Evolutionary conservation across 2,888 invertebrate genomes (phyloP).

Genomic region (Tetanocera ferruginea): DNA sequence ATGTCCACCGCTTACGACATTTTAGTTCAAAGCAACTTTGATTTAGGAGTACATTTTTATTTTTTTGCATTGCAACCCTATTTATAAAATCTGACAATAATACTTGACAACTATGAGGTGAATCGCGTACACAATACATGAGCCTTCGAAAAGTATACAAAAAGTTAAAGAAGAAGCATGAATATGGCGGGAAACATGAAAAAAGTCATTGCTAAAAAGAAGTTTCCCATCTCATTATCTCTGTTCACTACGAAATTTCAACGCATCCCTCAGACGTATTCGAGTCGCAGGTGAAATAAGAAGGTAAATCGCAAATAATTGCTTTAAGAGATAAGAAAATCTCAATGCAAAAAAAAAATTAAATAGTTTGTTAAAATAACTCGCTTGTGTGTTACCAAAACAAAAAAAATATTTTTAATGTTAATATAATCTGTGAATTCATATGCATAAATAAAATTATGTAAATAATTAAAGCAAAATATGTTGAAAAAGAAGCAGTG

Average conservation of each 20-base stretch:
- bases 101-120: no score
- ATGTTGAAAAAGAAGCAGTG: slow-evolving; percentile 25
- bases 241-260: slow-evolving; percentile 15
- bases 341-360: background rate
- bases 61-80: no score
- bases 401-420: background rate
- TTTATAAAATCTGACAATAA: no score
- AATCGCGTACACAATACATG: no score
- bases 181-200: no score
- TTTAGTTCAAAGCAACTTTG: no score
- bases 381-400: slow-evolving; percentile 46
- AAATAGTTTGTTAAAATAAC: slow-evolving; percentile 39
- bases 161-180: no score
- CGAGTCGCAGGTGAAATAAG: slow-evolving; percentile 56
- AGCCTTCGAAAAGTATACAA: no score
- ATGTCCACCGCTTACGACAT: no score
- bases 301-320: slow-evolving; percentile 50
- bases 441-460: slow-evolving; percentile 7
- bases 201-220: no score
- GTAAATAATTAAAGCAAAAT: slow-evolving; percentile 16
- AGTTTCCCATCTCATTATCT: no score
- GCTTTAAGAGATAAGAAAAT: slow-evolving; percentile 18
- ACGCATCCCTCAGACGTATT: slow-evolving; percentile 51
- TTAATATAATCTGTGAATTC: slow-evolving; percentile 10
- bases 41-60: no score